Percentiles rank a stretch among this genome's conserved stretches.
These are phyloP conservation scores for Geotrypetes seraphini DNA, from an alignment of 2,797 vertebrate genomes.

Conservation along the genomic window DNA sequence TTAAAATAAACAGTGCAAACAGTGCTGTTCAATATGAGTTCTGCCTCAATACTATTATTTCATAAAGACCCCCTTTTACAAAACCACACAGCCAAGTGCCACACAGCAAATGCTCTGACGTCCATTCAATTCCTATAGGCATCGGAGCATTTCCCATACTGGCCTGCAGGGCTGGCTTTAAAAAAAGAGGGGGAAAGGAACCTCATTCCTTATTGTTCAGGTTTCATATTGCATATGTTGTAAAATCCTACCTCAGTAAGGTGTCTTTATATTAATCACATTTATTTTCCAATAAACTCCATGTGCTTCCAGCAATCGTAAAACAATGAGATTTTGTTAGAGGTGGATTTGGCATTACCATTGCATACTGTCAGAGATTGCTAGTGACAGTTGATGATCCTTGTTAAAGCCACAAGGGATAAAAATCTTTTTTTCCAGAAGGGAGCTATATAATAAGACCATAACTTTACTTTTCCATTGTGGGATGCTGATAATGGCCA, in stretches of 20 bases:
- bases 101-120: too few relatives aligned
- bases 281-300: not conserved
- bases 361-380: not conserved
- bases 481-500: not conserved
- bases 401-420: not conserved
- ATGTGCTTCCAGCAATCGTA: fast-evolving
- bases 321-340: not conserved
- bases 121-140: too few relatives aligned
- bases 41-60: not conserved
- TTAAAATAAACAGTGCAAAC: too few relatives aligned
- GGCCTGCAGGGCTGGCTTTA: too few relatives aligned
- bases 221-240: not conserved
- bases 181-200: too few relatives aligned
- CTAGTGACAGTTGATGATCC: not conserved
- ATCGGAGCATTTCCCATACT: too few relatives aligned
- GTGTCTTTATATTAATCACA: not conserved
- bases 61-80: too few relatives aligned
- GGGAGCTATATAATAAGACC: not conserved
- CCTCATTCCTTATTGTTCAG: not conserved
- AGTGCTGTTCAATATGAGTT: too few relatives aligned
- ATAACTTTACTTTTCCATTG: not conserved
- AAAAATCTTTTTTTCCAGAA: not conserved
- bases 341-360: not conserved
- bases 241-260: not conserved
- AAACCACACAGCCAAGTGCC: too few relatives aligned